Evolutionary conservation across 2,888 invertebrate genomes (phyloP), one percentile per base, ranked within the genome.

Genomic region (Nemapogon koenigi): DNA sequence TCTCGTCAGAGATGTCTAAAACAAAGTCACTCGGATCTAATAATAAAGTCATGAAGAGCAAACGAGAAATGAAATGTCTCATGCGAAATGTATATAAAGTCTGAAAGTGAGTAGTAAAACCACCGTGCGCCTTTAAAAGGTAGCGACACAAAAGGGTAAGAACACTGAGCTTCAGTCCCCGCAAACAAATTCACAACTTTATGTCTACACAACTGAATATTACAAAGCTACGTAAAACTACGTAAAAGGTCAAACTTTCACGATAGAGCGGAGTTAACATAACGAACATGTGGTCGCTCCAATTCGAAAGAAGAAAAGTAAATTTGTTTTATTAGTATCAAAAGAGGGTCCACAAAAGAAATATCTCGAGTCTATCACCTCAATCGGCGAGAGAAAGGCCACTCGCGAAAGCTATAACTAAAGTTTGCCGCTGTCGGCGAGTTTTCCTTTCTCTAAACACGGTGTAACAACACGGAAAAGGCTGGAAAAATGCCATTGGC

Each of bases 301-400:
- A 59, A 70, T 28, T 11, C 28, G 10, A 6, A 10, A 7, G 10
- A 22, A 22, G 22, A 22, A 72, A 71, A 71, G 64, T 65, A 63
- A 72, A 72, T 73, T 75, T 70, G 64, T 72, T 71, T 73, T 76
- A 76, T 71, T 71, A 71, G 63, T 70, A 75, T 69, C 63, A 72
- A 37, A 73, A 73, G 62, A 62, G 60, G 61, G 67, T 57, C 66
- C 73, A 75, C 73, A 76, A 75, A 64, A 63, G 71, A 72, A 69
- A 73, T 73, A 70, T 67, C 57, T 53, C 48, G 49, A 52, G 64
- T 66, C 70, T 73, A 75, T 75, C 70, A 67, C 73, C 67, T 71
- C 70, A 60, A 68, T 70, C 62, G 67, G 52, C 59, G 59, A 57
- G 57, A 50, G 57, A 70, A 69, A 64, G 69, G 67, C 67, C 60